Evolutionary conservation across 1,140 invertebrate genomes (phyloP).

Genomic region (Limonius californicus): DNA sequence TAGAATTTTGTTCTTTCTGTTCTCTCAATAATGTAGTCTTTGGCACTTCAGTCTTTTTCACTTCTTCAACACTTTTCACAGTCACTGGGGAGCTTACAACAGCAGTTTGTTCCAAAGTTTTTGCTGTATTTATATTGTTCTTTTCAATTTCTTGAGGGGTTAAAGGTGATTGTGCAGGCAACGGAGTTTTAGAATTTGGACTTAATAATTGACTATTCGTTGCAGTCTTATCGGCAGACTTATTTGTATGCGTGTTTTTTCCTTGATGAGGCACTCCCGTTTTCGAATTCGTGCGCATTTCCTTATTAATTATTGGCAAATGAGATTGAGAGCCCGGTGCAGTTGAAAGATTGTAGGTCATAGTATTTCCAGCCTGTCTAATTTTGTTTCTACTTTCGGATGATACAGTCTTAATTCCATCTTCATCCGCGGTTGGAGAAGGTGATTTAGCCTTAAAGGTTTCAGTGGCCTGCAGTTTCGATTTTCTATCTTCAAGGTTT

Average conservation of each 20-base stretch:
- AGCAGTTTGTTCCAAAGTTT: constrained; percentile 55
- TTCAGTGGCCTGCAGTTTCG: neutral
- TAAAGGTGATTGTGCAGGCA: neutral
- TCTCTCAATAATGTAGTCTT: constrained; percentile 31
- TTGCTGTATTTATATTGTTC: constrained; percentile 66
- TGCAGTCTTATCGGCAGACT: neutral
- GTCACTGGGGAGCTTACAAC: constrained; percentile 3
- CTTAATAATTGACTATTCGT: neutral
- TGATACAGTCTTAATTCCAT: neutral
- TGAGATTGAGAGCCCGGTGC: constrained; percentile 47
- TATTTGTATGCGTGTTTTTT: neutral
- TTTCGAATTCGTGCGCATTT: neutral
- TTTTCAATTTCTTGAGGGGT: constrained; percentile 50
- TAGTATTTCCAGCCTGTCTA: constrained; percentile 58
- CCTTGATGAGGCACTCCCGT: constrained; percentile 31
- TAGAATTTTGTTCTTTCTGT: constrained; percentile 57
- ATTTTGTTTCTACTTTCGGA: constrained; percentile 53
- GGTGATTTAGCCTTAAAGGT: neutral
- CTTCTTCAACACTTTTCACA: neutral
- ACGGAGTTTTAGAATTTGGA: neutral
- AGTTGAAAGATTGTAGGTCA: constrained; percentile 58
- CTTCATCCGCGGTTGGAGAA: neutral
- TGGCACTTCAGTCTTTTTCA: constrained; percentile 30
- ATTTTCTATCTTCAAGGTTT: neutral
- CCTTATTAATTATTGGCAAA: constrained; percentile 43